These are phyloP conservation scores for Hetaerina titia DNA, from an alignment of 2,888 invertebrate genomes.

Conservation along the genomic window DNA sequence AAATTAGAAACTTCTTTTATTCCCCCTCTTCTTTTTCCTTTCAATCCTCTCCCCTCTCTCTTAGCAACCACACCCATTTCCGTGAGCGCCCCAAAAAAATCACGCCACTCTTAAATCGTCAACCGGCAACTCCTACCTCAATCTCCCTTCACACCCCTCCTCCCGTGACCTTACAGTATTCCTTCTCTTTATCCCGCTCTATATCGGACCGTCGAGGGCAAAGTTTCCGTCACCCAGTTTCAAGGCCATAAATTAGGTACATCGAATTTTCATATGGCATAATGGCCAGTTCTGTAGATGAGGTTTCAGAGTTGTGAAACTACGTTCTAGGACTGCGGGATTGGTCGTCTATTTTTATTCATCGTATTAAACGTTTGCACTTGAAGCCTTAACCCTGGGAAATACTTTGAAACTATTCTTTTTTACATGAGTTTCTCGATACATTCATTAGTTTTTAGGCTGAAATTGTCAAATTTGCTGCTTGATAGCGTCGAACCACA, in stretches of 20 bases:
- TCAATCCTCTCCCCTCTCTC: not conserved
- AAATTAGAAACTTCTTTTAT: conserved; percentile 26
- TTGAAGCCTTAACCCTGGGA: no score
- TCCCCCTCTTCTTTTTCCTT: not conserved
- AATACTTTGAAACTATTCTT: no score
- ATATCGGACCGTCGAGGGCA: conserved; percentile 27
- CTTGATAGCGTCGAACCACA: no score
- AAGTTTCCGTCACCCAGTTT: not conserved
- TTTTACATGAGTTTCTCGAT: no score
- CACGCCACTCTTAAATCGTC: conserved; percentile 30
- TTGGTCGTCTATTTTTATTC: no score
- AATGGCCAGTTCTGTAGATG: not conserved
- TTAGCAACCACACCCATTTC: conserved; percentile 33
- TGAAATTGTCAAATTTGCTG: no score
- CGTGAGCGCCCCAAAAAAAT: conserved; percentile 33
- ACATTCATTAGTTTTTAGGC: no score
- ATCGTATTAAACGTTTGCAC: no score
- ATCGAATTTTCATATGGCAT: not conserved
- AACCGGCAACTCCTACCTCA: not conserved
- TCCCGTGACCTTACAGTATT: not conserved
- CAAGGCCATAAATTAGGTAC: not conserved
- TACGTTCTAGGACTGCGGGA: not conserved
- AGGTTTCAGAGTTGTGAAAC: not conserved
- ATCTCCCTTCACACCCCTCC: not conserved
- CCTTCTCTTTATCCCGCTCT: conserved; percentile 12